Base-by-base conservation (phyloP, 2,797 vertebrate genomes). In the Sebastes taczanowskii region DNA sequence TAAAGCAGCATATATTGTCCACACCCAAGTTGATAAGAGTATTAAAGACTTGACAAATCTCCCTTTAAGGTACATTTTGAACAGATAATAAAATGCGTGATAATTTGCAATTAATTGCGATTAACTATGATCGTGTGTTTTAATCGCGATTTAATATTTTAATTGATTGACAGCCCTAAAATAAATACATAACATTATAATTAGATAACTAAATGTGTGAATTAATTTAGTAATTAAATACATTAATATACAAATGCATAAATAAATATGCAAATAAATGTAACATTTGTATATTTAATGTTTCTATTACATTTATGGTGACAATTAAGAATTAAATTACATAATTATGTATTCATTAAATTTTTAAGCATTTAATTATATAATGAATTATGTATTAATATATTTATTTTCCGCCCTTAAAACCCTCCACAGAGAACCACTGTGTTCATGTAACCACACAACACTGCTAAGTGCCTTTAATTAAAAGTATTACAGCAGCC, bases 401-500 rank as follows among this genome's bases (percentile, higher is more conserved):
- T 6, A 63, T 35, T 20, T 18, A 34, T 6, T 62, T 7, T 1
- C 11, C 0, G 2, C n/a, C 61, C 11, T 38, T 23, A 16, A 63
- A 22, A 60, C 1, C 18, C 30, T 32, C 32, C 60, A 35, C 4
- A 23, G 34, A 66, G 20, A 60, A 55, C 20, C n/a, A 8, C 11
- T 34, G 46, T 53, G 13, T 75, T 80, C 77, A 60, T 74, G 42
- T 68, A 74, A 67, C 27, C 10, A 73, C 34, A 74, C 25, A 58
- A 80, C 29, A 38, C 55, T 20, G 70, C 49, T 71, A 77, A 77
- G 22, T 56, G 69, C 23, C 20, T 76, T 62, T 82, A 84, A 89
- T 89, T 84, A 89, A 81, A 80, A 82, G 77, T 67, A 66, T 74
- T 70, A 58, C 68, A 71, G 9, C 4, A 1, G 16, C 58, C 62